phyloP scores from a whole-genome alignment of 2,888 invertebrate species.

The Bursaphelenchus okinawaensis region DNA sequence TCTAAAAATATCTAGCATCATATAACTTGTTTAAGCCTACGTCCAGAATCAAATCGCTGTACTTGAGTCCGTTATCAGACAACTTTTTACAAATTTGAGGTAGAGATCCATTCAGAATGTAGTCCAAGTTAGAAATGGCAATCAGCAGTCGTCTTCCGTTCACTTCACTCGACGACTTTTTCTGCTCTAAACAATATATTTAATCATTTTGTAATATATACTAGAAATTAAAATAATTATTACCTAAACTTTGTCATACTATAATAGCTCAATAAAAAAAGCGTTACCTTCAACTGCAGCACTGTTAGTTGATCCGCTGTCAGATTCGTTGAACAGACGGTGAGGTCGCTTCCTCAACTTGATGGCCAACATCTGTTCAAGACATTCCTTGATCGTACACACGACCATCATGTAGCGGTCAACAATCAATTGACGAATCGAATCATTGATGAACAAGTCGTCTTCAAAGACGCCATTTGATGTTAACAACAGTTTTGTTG shows the following conservation, averaged over 20 bases:
- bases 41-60: constrained; percentile 50
- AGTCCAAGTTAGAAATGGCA: constrained; percentile 54
- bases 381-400: constrained; percentile 24
- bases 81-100: constrained; percentile 45
- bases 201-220: too few species aligned
- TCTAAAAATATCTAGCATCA: constrained; percentile 25
- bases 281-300: constrained; percentile 5
- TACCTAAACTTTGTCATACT: too few species aligned
- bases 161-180: constrained; percentile 18
- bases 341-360: constrained; percentile 21
- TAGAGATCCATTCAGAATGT: constrained; percentile 45
- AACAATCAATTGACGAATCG: constrained; percentile 35
- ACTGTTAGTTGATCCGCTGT: constrained; percentile 3
- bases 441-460: constrained; percentile 50
- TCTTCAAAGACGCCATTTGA: constrained; percentile 45
- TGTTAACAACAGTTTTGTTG: constrained; percentile 42
- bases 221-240: too few species aligned
- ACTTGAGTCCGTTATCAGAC: constrained; percentile 48
- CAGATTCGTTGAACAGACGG: constrained; percentile 3
- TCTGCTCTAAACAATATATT: not conserved
- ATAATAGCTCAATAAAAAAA: not conserved
- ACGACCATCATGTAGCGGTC: constrained; percentile 8
- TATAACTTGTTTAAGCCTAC: constrained; percentile 19
- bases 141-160: constrained; percentile 51
- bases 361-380: constrained; percentile 27